A percentile compares a stretch with the other conserved stretches of the same genome.
Conservation (phyloP, 2,888 invertebrate genomes). For the Drosophila nr. perissopoda region DNA sequence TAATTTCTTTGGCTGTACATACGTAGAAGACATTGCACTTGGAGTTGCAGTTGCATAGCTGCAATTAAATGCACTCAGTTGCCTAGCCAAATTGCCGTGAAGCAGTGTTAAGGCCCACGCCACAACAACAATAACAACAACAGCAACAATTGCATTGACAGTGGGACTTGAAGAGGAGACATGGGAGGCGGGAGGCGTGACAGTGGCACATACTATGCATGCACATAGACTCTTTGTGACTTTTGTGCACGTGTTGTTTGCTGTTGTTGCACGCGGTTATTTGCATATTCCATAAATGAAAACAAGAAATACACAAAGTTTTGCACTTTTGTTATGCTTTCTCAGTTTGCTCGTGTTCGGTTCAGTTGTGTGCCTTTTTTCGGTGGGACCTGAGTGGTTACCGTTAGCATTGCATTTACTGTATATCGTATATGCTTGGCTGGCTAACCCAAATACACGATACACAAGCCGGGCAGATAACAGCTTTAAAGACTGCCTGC, state of each 20-base stretch:
- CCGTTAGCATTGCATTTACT: constrained; percentile 50
- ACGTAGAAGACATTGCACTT: constrained; percentile 65
- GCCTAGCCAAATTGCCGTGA: constrained; percentile 54
- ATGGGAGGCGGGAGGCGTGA: constrained; percentile 13
- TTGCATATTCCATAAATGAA: constrained; percentile 51
- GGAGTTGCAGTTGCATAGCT: constrained; percentile 42
- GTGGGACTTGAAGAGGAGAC: constrained; percentile 3
- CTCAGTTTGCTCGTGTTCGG: constrained; percentile 32
- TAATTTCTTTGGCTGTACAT: constrained; percentile 14
- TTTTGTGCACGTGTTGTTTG: constrained; percentile 30
- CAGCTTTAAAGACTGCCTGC: constrained; percentile 53
- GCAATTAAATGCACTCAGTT: constrained; percentile 78
- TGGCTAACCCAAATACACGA: constrained; percentile 75
- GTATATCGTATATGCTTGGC: constrained; percentile 58
- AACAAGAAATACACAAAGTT: constrained; percentile 55
- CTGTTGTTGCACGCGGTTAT: constrained; percentile 33
- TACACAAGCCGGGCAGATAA: constrained; percentile 34
- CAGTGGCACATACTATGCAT: constrained; percentile 12
- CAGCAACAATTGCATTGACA: constrained; percentile 47
- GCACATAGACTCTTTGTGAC: constrained; percentile 16
- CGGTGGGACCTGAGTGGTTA: constrained; percentile 27
- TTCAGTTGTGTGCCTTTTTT: constrained; percentile 17
- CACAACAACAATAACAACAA: constrained; percentile 15
- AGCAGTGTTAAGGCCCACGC: constrained; percentile 45
- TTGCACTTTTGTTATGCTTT: constrained; percentile 70